These are phyloP conservation scores for Marmota monax DNA, from an alignment of 2,113 vertebrate genomes.

Conservation along the genomic window DNA sequence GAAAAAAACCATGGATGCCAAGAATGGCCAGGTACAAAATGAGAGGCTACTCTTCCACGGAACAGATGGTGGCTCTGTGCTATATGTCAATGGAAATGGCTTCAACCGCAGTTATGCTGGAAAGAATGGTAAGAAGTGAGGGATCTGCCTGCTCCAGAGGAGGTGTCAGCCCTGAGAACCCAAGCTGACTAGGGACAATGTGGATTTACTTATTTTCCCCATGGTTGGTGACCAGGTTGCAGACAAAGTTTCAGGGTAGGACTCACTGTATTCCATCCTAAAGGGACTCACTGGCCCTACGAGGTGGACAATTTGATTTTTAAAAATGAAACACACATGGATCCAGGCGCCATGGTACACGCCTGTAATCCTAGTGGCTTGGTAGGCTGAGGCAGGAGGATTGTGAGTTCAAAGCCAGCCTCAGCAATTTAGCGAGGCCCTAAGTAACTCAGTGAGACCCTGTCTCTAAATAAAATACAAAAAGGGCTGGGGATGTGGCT, in stretches of 20 bases:
- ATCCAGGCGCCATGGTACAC: no score
- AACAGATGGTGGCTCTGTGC: constrained; percentile 80
- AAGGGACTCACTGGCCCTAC: not conserved
- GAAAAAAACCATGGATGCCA: constrained; percentile 90
- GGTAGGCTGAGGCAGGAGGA: no score
- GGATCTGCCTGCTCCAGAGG: not conserved
- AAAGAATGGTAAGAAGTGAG: constrained; percentile 87
- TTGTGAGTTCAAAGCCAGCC: no score
- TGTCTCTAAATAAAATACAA: no score
- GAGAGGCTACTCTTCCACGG: constrained; percentile 93
- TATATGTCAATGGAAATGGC: constrained; percentile 87
- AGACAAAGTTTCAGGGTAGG: not conserved
- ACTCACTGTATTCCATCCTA: not conserved
- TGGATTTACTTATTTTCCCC: not conserved
- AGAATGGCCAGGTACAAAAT: constrained; percentile 89
- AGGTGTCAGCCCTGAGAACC: not conserved
- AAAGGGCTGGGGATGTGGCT: no score
- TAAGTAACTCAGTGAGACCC: no score
- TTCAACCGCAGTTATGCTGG: constrained; percentile 96
- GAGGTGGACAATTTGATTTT: not conserved
- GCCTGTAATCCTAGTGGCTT: no score
- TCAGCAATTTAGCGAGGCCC: no score
- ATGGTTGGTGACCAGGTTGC: not conserved
- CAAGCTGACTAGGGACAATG: not conserved
- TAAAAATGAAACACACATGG: not conserved